These are phyloP conservation scores for Vulpes ferrilata DNA, from an alignment of 2,113 vertebrate species.

Conservation along the genomic window DNA sequence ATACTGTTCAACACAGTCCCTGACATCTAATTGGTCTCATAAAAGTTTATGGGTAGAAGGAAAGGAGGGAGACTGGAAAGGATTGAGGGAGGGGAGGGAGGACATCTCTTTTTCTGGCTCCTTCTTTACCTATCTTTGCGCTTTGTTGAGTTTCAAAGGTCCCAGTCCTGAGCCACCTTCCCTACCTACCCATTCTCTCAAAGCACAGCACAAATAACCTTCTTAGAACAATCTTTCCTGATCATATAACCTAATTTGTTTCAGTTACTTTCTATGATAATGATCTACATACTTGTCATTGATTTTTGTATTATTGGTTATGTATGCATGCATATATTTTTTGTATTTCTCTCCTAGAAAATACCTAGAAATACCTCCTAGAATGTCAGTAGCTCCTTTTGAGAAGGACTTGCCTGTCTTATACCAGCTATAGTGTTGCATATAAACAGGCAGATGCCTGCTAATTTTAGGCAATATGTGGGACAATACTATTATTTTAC, in stretches of 20 bases:
- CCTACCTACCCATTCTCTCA: neutral
- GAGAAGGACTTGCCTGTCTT: neutral
- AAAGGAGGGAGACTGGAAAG: neutral
- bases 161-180: neutral
- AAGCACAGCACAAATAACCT: neutral
- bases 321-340: neutral
- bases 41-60: neutral
- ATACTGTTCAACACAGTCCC: constrained; percentile 4
- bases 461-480: neutral
- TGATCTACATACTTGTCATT: neutral
- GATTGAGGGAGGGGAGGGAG: neutral
- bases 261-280: neutral
- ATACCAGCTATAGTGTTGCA: neutral
- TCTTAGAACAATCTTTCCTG: neutral
- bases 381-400: neutral
- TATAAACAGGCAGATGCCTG: neutral
- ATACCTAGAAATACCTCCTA: neutral
- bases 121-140: neutral
- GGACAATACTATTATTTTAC: neutral
- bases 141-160: neutral
- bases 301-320: neutral
- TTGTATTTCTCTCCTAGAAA: neutral
- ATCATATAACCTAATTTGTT: neutral
- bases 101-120: neutral
- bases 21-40: neutral